Conservation (phyloP, 2,797 vertebrate genomes). For the Nyctalus aviator region DNA sequence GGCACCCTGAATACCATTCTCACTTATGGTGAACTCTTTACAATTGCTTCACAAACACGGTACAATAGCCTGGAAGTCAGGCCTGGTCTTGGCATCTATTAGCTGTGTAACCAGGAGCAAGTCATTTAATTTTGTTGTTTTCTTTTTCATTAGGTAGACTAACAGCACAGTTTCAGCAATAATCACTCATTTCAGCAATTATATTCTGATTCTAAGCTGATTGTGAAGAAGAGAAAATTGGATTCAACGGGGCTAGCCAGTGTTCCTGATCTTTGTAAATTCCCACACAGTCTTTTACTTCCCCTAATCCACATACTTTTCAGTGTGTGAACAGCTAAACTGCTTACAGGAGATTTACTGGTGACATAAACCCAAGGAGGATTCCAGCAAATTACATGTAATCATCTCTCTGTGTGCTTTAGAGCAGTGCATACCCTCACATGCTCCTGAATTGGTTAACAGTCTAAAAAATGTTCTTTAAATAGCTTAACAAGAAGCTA, state of each 20-base stretch:
- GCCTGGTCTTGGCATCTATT: background rate
- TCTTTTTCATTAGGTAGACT: background rate
- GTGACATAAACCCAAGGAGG: slow-evolving; percentile 68
- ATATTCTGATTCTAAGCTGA: slow-evolving; percentile 60
- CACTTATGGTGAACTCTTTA: background rate
- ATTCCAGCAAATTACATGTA: slow-evolving; percentile 70
- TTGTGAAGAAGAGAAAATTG: slow-evolving; percentile 64
- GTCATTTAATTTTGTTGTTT: background rate
- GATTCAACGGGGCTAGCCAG: slow-evolving; percentile 43
- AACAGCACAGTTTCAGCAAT: slow-evolving; percentile 22
- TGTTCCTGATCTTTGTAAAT: slow-evolving; percentile 57
- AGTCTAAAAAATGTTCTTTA: background rate
- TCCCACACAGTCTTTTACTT: slow-evolving; percentile 75
- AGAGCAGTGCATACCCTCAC: background rate
- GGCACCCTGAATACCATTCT: background rate
- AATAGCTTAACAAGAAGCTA: background rate
- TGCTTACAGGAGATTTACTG: slow-evolving; percentile 79
- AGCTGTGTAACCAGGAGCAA: background rate
- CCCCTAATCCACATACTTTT: slow-evolving; percentile 80
- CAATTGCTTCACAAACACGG: background rate
- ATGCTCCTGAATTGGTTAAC: background rate
- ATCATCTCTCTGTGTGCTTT: slow-evolving; percentile 56
- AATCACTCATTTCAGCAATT: slow-evolving; percentile 16
- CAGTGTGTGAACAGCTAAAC: slow-evolving; percentile 78
- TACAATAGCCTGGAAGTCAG: background rate